Base-by-base conservation (phyloP, 2,888 invertebrate genomes). In the Argyra leucocephala region DNA sequence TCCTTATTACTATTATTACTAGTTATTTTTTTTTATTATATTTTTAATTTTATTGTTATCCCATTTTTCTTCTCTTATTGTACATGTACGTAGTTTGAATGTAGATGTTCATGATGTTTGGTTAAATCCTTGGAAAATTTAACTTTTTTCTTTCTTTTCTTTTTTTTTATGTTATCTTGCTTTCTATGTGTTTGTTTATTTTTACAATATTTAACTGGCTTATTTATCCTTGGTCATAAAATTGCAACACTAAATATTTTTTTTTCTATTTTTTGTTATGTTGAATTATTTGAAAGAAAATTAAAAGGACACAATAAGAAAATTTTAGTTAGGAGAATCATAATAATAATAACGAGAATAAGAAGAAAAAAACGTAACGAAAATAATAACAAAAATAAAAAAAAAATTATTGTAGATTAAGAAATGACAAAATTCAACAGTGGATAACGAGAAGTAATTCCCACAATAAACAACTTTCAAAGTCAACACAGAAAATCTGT, bases 251-350 rank as follows among this genome's bases (percentile, higher is more conserved):
- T 48, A 48, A 48, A 48, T 48, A 18, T 48, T 48, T 48, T 31
- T 7, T 12, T 31, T 48, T 48, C n/a, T n/a, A n/a, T n/a, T n/a
- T n/a, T n/a, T n/a, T n/a, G n/a, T n/a, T n/a, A n/a, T 48, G 48
- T 48, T 48, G 48, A 48, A n/a, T 48, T 48, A 48, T 48, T 48
- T 48, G 48, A 48, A 48, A 48, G 48, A 48, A 48, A 48, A 48
- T 48, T 48, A 48, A 48, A 48, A 48, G 15, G 15, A 48, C 9
- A 48, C 18, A 48, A 48, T 1, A 48, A 31, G 7, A 31, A 31
- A 31, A 31, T 6, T 37, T 10, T 12, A 37, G 37, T 15, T 12
- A 48, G 48, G 18, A 48, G 15, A 18, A 48, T 18, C 12, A 15
- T 48, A n/a, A 48, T 18, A 48, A 48, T 9, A 48, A 18, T 2